Percentiles rank a stretch among this genome's conserved stretches.
phyloP scores from a whole-genome alignment of 2,888 invertebrate species.

The Willowsia nigromaculata region DNA sequence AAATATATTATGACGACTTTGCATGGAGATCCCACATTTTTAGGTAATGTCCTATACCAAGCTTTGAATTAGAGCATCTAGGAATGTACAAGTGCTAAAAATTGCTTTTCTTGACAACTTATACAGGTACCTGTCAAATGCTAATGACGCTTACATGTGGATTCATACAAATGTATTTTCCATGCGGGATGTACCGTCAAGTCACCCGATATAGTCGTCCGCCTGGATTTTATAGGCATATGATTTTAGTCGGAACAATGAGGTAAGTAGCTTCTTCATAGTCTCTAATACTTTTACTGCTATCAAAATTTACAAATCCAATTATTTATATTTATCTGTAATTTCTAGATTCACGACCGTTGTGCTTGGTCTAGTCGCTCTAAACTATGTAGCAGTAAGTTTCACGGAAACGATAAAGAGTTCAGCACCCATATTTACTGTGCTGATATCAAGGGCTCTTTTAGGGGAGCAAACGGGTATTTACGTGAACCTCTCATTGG shows the following conservation, averaged over 20 bases:
- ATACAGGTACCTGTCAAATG: conserved; percentile 88
- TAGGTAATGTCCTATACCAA: too few relatives aligned
- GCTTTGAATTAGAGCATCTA: too few relatives aligned
- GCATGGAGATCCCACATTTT: conserved; percentile 86
- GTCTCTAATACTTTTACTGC: background rate
- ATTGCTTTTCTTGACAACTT: background rate
- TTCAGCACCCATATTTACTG: conserved; percentile 89
- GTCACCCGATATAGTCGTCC: conserved; percentile 83
- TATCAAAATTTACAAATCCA: too few relatives aligned
- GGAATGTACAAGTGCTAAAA: background rate
- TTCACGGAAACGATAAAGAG: conserved; percentile 91
- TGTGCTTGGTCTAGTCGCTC: conserved; percentile 86
- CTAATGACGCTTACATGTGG: conserved; percentile 87
- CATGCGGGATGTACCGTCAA: conserved; percentile 87
- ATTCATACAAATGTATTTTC: conserved; percentile 87
- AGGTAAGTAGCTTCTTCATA: conserved; percentile 81
- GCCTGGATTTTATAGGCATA: conserved; percentile 87
- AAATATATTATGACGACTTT: conserved; percentile 88
- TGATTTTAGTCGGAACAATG: conserved; percentile 87
- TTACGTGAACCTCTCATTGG: conserved; percentile 86
- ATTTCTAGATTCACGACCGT: conserved; percentile 86
- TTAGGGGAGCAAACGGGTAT: conserved; percentile 85
- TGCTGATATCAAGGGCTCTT: conserved; percentile 84
- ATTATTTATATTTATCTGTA: background rate
- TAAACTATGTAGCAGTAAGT: conserved; percentile 89